Evolutionary conservation across 2,797 vertebrate genomes (phyloP).

Genomic region (Myotis findleyi): DNA sequence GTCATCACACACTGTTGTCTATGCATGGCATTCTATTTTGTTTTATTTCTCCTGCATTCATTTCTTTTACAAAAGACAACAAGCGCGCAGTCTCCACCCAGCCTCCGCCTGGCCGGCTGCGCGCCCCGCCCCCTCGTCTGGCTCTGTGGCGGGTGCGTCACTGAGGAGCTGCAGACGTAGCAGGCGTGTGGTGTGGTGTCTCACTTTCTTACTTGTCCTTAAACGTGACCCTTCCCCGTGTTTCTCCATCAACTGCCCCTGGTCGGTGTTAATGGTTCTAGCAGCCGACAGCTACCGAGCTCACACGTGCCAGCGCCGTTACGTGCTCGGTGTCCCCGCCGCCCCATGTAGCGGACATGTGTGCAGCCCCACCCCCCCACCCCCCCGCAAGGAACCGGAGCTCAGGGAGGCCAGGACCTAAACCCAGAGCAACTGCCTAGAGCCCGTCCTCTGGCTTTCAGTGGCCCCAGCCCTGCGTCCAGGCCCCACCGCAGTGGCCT

Average conservation of each 20-base stretch:
- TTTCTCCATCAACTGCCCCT: not conserved
- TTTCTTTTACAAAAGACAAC: not conserved
- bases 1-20: no score
- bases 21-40: not conserved
- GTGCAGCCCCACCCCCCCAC: rapidly evolving
- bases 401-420: not conserved
- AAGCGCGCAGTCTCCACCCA: not conserved
- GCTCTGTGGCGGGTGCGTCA: not conserved
- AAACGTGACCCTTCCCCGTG: rapidly evolving
- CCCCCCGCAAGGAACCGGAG: rapidly evolving
- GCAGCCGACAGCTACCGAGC: not conserved
- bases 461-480: rapidly evolving
- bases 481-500: rapidly evolving
- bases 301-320: rapidly evolving
- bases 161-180: rapidly evolving
- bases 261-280: rapidly evolving
- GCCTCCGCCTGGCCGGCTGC: rapidly evolving
- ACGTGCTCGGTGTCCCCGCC: not conserved
- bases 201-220: not conserved
- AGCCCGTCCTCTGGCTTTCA: rapidly evolving
- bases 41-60: not conserved
- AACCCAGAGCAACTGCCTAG: not conserved
- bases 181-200: rapidly evolving
- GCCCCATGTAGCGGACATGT: rapidly evolving
- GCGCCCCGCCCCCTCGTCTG: rapidly evolving